Percentiles rank a stretch among this genome's conserved stretches.
These are phyloP conservation scores for Apodemus agrarius DNA, from an alignment of 2,797 vertebrate species.

Conservation along the genomic window DNA sequence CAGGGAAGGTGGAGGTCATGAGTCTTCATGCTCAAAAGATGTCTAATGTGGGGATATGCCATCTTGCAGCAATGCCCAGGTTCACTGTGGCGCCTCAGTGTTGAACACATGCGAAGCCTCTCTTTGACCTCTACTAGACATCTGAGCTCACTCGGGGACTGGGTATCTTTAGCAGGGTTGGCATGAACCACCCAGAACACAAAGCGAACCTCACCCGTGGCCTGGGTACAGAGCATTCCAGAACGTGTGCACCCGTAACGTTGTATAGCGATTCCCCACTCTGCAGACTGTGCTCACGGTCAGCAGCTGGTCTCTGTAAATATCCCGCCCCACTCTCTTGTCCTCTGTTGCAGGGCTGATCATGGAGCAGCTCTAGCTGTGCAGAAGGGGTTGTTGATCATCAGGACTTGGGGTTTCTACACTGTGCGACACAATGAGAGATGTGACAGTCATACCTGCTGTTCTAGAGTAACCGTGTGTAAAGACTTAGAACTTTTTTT, in stretches of 20 bases:
- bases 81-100: neutral
- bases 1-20: neutral
- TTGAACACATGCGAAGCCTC: neutral
- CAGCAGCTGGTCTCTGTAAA: neutral
- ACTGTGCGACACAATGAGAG: neutral
- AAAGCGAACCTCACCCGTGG: neutral
- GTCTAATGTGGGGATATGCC: neutral
- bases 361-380: neutral
- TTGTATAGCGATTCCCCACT: neutral
- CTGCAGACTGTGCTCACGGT: neutral
- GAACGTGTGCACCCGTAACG: too few relatives aligned
- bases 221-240: neutral
- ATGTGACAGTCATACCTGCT: neutral
- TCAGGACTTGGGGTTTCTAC: slow-evolving; percentile 26
- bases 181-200: slow-evolving; percentile 10
- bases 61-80: too few relatives aligned
- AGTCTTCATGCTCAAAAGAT: neutral
- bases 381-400: neutral
- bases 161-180: slow-evolving; percentile 2
- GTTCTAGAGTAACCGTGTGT: slow-evolving; percentile 54
- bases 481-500: slow-evolving; percentile 62
- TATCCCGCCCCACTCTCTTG: neutral
- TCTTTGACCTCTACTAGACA: neutral
- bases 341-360: neutral
- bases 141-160: slow-evolving; percentile 48